Conservation (phyloP, 1,140 invertebrate genomes). For the Drosophila triauraria region DNA sequence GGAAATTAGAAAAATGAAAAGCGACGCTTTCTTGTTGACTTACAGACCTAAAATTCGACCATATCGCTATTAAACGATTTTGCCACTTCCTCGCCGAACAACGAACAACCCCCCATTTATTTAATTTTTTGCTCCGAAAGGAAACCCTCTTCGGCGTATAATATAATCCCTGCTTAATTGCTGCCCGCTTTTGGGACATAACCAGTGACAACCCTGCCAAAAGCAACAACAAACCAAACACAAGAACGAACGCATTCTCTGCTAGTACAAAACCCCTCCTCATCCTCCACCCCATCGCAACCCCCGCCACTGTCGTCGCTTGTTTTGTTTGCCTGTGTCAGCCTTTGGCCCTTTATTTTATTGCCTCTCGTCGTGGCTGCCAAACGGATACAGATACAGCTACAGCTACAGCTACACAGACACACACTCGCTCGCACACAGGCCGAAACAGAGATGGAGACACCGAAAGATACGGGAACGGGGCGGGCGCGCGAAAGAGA, state of each 20-base stretch:
- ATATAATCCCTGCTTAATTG: constrained; percentile 62
- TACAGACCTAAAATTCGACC: constrained; percentile 16
- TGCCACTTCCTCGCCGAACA: constrained; percentile 30
- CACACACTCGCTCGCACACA: background rate
- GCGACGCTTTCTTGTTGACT: constrained; percentile 17
- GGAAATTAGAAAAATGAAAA: background rate
- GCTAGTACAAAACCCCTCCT: constrained; percentile 2
- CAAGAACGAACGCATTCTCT: constrained; percentile 40
- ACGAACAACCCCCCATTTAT: constrained; percentile 9
- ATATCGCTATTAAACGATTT: constrained; percentile 40
- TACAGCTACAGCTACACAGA: constrained; percentile 7
- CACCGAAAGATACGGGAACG: constrained; percentile 21
- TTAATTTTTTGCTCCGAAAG: constrained; percentile 3
- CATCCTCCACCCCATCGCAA: background rate
- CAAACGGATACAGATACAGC: constrained; percentile 41
- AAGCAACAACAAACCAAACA: constrained; percentile 31
- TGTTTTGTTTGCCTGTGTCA: constrained; percentile 44
- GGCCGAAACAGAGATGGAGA: constrained; percentile 9
- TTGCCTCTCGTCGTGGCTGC: constrained; percentile 51
- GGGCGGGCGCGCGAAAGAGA: constrained; percentile 4
- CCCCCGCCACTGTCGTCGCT: constrained; percentile 17
- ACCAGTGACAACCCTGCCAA: constrained; percentile 45
- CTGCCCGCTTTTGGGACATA: constrained; percentile 48
- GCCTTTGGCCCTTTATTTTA: constrained; percentile 61
- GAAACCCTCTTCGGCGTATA: constrained; percentile 31